phyloP scores from a whole-genome alignment of 2,113 vertebrate genomes.

The Calypte anna region DNA sequence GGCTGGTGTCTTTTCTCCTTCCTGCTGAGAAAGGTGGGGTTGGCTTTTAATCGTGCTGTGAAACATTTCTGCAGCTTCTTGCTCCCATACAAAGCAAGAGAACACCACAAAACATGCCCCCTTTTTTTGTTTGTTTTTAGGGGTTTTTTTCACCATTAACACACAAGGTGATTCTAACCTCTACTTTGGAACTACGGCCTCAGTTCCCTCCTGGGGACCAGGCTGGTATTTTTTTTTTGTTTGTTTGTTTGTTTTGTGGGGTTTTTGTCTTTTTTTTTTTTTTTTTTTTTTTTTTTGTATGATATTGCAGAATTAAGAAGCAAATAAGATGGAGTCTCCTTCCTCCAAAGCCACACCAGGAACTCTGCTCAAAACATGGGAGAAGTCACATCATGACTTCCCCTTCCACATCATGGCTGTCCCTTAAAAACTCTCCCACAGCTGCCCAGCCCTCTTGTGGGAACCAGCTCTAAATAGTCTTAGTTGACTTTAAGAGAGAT shows the following conservation, averaged over 20 bases:
- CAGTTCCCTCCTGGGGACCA: not conserved
- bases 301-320: not conserved
- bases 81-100: not conserved
- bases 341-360: not conserved
- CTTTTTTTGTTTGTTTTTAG: not conserved
- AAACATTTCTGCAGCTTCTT: not conserved
- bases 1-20: not conserved
- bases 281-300: not conserved
- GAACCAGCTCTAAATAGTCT: not conserved
- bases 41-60: not conserved
- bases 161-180: not conserved
- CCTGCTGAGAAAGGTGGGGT: not conserved
- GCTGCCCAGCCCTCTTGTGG: not conserved
- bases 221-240: not conserved
- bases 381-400: not conserved
- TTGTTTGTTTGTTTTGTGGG: too few relatives aligned
- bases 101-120: not conserved
- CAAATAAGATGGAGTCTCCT: not conserved
- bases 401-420: not conserved
- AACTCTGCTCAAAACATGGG: not conserved
- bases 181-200: fast-evolving
- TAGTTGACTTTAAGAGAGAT: not conserved
- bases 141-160: not conserved
- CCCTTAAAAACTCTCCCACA: not conserved
- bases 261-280: not conserved